A percentile compares a stretch with the other conserved stretches of the same genome.
phyloP scores from a whole-genome alignment of 2,888 invertebrate genomes.

The Habroteleia sp. region DNA sequence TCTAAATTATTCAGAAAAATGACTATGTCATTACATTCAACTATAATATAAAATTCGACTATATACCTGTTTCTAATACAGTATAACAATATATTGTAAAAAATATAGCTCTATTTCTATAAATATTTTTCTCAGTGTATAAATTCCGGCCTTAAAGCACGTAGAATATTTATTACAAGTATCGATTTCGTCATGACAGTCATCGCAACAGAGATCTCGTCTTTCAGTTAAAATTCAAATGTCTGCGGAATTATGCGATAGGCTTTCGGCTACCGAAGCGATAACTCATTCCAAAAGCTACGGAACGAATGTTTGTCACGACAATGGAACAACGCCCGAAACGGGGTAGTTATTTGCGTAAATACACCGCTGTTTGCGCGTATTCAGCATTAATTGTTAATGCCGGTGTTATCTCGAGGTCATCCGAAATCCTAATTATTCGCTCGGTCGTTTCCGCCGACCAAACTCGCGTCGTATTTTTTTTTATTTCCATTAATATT shows the following conservation, averaged over 20 bases:
- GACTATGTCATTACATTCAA: too few relatives aligned
- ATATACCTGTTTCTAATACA: too few relatives aligned
- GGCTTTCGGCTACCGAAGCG: constrained; percentile 65
- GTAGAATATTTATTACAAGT: constrained; percentile 53
- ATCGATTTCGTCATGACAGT: constrained; percentile 37
- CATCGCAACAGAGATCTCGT: constrained; percentile 39
- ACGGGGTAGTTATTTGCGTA: constrained; percentile 62
- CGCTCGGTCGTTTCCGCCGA: constrained; percentile 21
- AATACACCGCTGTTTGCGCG: constrained; percentile 63
- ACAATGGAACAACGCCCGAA: constrained; percentile 62
- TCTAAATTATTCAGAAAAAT: too few relatives aligned
- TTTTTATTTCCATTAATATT: constrained; percentile 9
- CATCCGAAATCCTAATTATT: constrained; percentile 54
- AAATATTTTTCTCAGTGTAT: constrained; percentile 10
- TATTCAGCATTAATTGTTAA: constrained; percentile 64
- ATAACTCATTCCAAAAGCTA: constrained; percentile 64
- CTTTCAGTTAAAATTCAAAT: constrained; percentile 57
- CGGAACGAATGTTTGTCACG: constrained; percentile 65
- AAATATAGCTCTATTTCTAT: too few relatives aligned
- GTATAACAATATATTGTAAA: too few relatives aligned
- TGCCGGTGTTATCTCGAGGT: constrained; percentile 48
- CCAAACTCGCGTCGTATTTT: not conserved
- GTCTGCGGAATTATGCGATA: constrained; percentile 66
- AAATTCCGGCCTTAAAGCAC: constrained; percentile 20
- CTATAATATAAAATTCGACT: too few relatives aligned